Base-by-base conservation (phyloP, 2,797 vertebrate species). In the Centroberyx gerrardi region DNA sequence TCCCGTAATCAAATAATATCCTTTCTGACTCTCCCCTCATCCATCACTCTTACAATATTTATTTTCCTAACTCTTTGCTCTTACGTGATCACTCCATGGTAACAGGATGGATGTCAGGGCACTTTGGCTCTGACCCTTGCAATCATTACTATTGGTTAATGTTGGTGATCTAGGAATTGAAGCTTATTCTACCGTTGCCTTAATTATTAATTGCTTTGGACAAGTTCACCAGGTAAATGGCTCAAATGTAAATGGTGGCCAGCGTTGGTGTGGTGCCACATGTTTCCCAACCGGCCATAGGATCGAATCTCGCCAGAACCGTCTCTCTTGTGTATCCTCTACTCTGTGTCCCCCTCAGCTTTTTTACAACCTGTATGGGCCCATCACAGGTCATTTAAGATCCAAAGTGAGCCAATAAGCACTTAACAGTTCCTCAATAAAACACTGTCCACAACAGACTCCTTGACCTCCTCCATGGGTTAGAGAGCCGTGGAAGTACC, bases 191-290 rank as follows among this genome's bases (percentile, higher is more conserved):
- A 22, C 18, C 5, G 28, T 2, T 17, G 52, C 55, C 60, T 55
- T 62, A 27, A 72, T 76, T 29, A 62, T 22, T 29, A 17, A 66
- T 22, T 72, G 14, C 52, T 52, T 0, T 14, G 2, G 51, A 52
- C 63, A n/a, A n/a, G n/a, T n/a, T n/a, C n/a, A 80, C 61, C 49
- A 59, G 53, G 55, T 66, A 64, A 75, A 66, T 46, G 62, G 33
- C 40, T 54, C 10, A 44, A 33, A 76, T 27, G n/a, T n/a, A n/a
- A 73, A 70, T 8, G 51, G n/a, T 17, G 49, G 27, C 70, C 76
- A 14, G 53, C 59, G 40, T 38, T 46, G 4, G 18, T 48, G 14
- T 28, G 64, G 60, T 52, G 55, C 29, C 54, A 68, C 27, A 56
- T 73, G 51, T 70, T 62, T 78, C 67, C 63, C 18, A 44, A 15